These are phyloP conservation scores for Anorthoa munda DNA, from an alignment of 2,888 invertebrate species.

Conservation along the genomic window DNA sequence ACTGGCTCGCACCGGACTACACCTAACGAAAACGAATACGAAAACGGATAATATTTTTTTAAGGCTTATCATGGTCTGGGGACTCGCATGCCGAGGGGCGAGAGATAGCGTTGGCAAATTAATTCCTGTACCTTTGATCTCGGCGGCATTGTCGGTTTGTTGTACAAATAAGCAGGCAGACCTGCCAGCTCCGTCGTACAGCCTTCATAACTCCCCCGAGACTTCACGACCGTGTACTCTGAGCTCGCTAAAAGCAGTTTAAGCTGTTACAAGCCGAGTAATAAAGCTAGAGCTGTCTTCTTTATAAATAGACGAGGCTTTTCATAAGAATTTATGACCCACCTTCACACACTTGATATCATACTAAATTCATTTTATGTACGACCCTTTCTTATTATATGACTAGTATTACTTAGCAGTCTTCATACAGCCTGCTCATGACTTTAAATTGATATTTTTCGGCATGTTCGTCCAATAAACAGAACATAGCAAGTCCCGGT, in stretches of 20 bases:
- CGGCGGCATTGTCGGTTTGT: slow-evolving; percentile 83
- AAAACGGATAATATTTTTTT: slow-evolving; percentile 78
- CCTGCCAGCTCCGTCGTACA: slow-evolving; percentile 61
- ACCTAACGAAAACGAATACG: slow-evolving; percentile 40
- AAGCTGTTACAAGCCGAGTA: slow-evolving; percentile 74
- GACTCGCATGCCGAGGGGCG: slow-evolving; percentile 68
- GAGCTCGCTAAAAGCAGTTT: slow-evolving; percentile 73
- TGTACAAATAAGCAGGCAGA: slow-evolving; percentile 82
- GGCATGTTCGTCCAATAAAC: slow-evolving; percentile 52
- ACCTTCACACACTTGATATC: slow-evolving; percentile 54
- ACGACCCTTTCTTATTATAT: slow-evolving; percentile 59
- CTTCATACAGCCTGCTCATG: slow-evolving; percentile 52
- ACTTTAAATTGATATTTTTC: slow-evolving; percentile 55
- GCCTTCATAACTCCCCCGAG: slow-evolving; percentile 74
- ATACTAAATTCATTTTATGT: slow-evolving; percentile 60
- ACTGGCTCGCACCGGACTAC: slow-evolving; percentile 19
- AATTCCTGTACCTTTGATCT: slow-evolving; percentile 88
- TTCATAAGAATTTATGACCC: slow-evolving; percentile 60
- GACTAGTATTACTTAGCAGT: slow-evolving; percentile 61
- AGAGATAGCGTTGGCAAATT: slow-evolving; percentile 85
- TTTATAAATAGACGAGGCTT: slow-evolving; percentile 58
- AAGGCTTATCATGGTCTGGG: slow-evolving; percentile 74
- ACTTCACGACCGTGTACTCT: slow-evolving; percentile 67
- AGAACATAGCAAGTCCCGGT: slow-evolving; percentile 48
- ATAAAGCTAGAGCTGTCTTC: slow-evolving; percentile 66